Evolutionary conservation across 2,113 vertebrate genomes (phyloP), one percentile per base, ranked within the genome.

Genomic region (Leptodactylus fuscus): DNA sequence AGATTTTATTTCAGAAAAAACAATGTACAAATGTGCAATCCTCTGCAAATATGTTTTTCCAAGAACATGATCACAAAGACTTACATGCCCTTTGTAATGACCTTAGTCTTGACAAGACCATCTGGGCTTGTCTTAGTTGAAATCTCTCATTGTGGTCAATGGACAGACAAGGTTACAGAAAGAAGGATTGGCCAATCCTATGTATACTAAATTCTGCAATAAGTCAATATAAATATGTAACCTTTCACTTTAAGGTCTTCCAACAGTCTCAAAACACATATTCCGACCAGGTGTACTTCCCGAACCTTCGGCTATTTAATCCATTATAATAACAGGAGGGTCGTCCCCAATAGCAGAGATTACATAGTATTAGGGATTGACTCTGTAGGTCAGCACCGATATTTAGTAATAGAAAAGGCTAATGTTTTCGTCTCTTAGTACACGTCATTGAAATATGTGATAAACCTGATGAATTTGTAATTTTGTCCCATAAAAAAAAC

Each of bases 151-250:
- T 51, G 44, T 69, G 62, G 60, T 80, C 83, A 79, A 29, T 83
- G n/a, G 44, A 22, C 6, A 24, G 76, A 55, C 38, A 69, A 1
- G 38, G 74, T 24, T 58, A 41, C 62, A 36, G 41, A 75, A 62
- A 58, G 32, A 46, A 20, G 67, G 36, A 41, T 22, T 55, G 22
- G 18, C 60, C 46, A 71, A 48, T 70, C 6, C 12, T 29, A 15
- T 78, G 75, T 85, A 78, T 69, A 77, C 36, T 49, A 36, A 78
- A 69, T 79, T 29, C 10, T 44, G 46, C n/a, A 55, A 78, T 60
- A 85, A 81, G 62, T 73, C 49, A 29, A 70, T 80, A 71, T 80
- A 70, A 86, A 73, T 73, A 80, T 51, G 78, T 86, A 86, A 81
- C 83, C 83, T 85, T 80, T 85, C 48, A 80, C 83, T 80, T 58